A percentile compares a stretch with the other conserved stretches of the same genome.
These are phyloP conservation scores for Xiphias gladius DNA, from an alignment of 2,113 vertebrate genomes.

Conservation along the genomic window DNA sequence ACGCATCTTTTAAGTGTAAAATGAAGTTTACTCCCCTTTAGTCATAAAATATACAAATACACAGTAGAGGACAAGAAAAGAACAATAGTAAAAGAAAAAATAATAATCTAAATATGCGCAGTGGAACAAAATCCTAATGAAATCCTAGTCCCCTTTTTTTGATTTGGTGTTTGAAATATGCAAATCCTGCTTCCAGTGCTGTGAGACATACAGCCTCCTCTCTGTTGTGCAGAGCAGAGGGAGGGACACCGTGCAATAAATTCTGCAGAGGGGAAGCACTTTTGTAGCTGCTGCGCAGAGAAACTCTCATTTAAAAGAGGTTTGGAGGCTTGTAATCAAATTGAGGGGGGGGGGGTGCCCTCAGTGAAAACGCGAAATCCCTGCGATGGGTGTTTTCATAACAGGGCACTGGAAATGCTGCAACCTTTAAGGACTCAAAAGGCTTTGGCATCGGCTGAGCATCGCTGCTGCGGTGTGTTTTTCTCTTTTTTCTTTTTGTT, in stretches of 20 bases:
- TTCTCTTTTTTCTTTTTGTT: background rate
- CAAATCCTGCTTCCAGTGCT: slow-evolving; percentile 25
- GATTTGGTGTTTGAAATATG: background rate
- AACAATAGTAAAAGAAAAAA: no score
- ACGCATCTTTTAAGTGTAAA: background rate
- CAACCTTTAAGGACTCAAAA: background rate
- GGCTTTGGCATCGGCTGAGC: background rate
- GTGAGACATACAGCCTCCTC: slow-evolving; percentile 18
- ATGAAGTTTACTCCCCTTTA: background rate
- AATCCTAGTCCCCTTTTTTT: no score
- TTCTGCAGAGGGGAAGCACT: slow-evolving; percentile 46
- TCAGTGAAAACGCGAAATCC: background rate
- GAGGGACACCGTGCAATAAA: background rate
- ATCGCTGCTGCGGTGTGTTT: no score
- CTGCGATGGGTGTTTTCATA: background rate
- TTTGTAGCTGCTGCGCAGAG: slow-evolving; percentile 38
- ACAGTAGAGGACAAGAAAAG: no score
- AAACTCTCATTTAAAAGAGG: slow-evolving; percentile 3
- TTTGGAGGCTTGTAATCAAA: slow-evolving; percentile 14
- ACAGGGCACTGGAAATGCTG: background rate
- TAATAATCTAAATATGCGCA: no score
- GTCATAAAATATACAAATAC: background rate
- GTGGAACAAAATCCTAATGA: no score
- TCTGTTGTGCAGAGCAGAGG: slow-evolving; percentile 18
- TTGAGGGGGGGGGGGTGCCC: background rate